Evolutionary conservation across 2,797 vertebrate species (phyloP).

Genomic region (Aplochiton taeniatus): DNA sequence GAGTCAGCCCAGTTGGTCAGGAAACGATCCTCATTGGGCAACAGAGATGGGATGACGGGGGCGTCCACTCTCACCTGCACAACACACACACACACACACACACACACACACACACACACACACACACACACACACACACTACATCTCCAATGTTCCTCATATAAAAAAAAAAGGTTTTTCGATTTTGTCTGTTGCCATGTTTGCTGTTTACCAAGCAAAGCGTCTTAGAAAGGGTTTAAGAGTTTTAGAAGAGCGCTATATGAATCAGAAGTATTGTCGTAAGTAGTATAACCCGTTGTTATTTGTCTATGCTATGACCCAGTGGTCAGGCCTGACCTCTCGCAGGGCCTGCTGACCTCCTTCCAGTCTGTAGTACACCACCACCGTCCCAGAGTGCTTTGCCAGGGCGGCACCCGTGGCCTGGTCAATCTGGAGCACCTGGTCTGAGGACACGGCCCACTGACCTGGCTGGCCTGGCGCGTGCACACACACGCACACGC

Average conservation of each 20-base stretch:
- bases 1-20: slow-evolving; percentile 35
- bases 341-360: slow-evolving; percentile 23
- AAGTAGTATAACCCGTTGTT: too few relatives aligned
- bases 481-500: too few relatives aligned
- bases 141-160: not conserved
- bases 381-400: slow-evolving; percentile 49
- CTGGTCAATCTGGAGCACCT: slow-evolving; percentile 61
- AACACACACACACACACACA: not conserved
- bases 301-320: not conserved
- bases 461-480: slow-evolving; percentile 22
- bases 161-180: too few relatives aligned
- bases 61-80: slow-evolving; percentile 20
- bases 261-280: too few relatives aligned
- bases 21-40: slow-evolving; percentile 11
- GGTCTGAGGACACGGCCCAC: slow-evolving; percentile 20
- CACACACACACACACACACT: not conserved
- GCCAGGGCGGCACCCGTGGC: slow-evolving; percentile 66
- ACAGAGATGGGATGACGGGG: slow-evolving; percentile 11
- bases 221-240: too few relatives aligned
- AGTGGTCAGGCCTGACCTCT: slow-evolving; percentile 23
- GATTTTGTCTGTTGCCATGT: too few relatives aligned
- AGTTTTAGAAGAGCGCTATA: too few relatives aligned
- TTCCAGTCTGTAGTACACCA: slow-evolving; percentile 58
- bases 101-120: slow-evolving; percentile 1
- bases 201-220: too few relatives aligned